Evolutionary conservation across 2,797 vertebrate genomes (phyloP).

Genomic region (Microhierax caerulescens): DNA sequence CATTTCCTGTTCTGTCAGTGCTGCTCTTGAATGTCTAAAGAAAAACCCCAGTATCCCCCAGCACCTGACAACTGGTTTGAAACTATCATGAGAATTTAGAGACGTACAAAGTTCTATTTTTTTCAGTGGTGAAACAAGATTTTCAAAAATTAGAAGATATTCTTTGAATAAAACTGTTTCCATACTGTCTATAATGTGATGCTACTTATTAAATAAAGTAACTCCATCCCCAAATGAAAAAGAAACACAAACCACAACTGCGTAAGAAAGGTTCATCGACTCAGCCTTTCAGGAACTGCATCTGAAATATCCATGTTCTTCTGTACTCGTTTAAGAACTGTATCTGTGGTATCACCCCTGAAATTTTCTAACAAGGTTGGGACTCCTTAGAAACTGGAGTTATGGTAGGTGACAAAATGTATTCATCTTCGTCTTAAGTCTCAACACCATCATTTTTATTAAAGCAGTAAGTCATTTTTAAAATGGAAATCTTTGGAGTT

Average conservation of each 20-base stretch:
- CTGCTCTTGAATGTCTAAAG: background rate
- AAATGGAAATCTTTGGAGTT: slow-evolving; percentile 30
- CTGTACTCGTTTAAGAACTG: background rate
- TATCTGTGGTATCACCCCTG: rapidly evolving
- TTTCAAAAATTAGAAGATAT: background rate
- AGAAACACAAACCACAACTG: background rate
- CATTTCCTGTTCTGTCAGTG: background rate
- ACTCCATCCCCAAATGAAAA: background rate
- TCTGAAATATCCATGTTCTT: background rate
- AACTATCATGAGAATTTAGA: background rate
- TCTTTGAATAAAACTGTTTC: background rate
- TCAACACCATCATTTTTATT: background rate
- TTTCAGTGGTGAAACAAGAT: background rate
- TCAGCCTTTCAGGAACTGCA: background rate
- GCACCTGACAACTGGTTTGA: background rate
- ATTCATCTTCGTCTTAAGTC: background rate
- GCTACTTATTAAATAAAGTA: background rate
- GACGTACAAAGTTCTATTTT: rapidly evolving
- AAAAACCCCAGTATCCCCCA: background rate
- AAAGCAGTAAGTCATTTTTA: background rate
- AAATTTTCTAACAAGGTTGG: background rate
- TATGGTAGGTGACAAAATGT: background rate
- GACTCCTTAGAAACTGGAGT: background rate
- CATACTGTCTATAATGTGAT: background rate
- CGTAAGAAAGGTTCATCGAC: background rate